Evolutionary conservation across 1,140 invertebrate species (phyloP).

Genomic region (Pissodes strobi): DNA sequence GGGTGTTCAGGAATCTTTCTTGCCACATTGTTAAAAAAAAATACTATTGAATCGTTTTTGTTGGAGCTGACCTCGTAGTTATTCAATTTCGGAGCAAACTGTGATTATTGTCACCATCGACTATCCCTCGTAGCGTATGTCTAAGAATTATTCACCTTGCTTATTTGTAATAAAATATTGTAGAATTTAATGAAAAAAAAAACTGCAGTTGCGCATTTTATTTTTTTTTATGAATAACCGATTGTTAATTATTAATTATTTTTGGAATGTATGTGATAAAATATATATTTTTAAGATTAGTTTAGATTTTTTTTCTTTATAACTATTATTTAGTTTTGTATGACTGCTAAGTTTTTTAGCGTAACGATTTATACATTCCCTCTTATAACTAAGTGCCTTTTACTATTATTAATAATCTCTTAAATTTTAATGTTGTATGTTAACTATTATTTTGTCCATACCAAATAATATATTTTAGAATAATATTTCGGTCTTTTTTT

Average conservation of each 20-base stretch:
- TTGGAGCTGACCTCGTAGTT: too few species aligned
- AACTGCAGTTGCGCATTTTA: too few species aligned
- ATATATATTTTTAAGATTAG: constrained; percentile 16
- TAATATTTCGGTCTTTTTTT: constrained; percentile 14
- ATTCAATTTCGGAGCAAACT: too few species aligned
- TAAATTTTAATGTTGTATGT: constrained; percentile 32
- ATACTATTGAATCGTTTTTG: too few species aligned
- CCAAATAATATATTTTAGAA: constrained; percentile 25
- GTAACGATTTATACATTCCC: constrained; percentile 22
- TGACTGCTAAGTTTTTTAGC: constrained; percentile 23
- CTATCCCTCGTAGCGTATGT: too few species aligned
- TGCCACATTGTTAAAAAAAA: too few species aligned
- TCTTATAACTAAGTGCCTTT: constrained; percentile 20
- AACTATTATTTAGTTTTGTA: constrained; percentile 22
- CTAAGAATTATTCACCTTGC: too few species aligned
- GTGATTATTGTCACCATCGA: too few species aligned
- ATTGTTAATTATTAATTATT: constrained; percentile 1
- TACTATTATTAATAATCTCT: constrained; percentile 16
- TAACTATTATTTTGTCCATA: constrained; percentile 28
- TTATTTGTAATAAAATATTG: too few species aligned
- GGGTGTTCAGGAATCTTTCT: too few species aligned
- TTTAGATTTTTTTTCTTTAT: constrained; percentile 22
- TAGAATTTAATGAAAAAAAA: too few species aligned
- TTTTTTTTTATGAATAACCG: constrained; percentile 1
- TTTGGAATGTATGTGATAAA: constrained; percentile 32